phyloP scores from a whole-genome alignment of 92 coral and sea anemone genomes.

The Micromussa lordhowensis region DNA sequence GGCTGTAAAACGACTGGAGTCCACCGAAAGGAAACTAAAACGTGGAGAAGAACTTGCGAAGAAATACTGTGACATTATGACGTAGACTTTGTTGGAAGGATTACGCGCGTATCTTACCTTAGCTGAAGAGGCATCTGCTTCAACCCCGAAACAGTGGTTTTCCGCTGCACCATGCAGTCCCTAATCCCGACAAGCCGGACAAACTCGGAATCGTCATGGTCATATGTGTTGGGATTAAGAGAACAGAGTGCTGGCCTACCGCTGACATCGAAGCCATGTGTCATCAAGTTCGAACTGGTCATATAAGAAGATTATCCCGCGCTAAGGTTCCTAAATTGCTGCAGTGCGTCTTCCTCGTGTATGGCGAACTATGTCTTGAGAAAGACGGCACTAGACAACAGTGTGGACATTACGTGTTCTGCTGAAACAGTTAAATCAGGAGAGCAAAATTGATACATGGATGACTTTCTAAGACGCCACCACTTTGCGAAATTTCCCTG shows the following conservation, averaged over 20 bases:
- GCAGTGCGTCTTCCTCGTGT: slow-evolving; percentile 75
- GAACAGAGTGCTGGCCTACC: slow-evolving; percentile 60
- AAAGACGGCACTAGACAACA: slow-evolving; percentile 69
- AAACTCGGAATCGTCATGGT: slow-evolving; percentile 67
- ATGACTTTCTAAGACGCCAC: slow-evolving; percentile 62
- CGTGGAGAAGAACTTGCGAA: too few species aligned
- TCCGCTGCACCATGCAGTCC: slow-evolving; percentile 60
- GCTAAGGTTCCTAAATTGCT: slow-evolving; percentile 73
- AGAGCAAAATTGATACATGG: slow-evolving; percentile 64
- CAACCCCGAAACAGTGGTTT: slow-evolving; percentile 40
- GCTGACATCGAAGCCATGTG: slow-evolving; percentile 85
- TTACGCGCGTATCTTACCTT: background rate
- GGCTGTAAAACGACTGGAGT: slow-evolving; percentile 64
- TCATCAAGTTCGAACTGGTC: slow-evolving; percentile 41
- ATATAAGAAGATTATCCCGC: slow-evolving; percentile 66
- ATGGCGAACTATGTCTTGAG: slow-evolving; percentile 74
- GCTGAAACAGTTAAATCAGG: slow-evolving; percentile 45
- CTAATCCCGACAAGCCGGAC: slow-evolving; percentile 60
- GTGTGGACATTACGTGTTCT: slow-evolving; percentile 47
- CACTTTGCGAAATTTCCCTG: slow-evolving; percentile 11
- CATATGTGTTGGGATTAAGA: slow-evolving; percentile 65
- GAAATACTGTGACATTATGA: too few species aligned
- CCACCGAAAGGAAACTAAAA: slow-evolving; percentile 58
- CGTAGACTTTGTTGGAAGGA: slow-evolving; percentile 33
- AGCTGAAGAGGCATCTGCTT: slow-evolving; percentile 56